Conservation (phyloP, 2,888 invertebrate species). For the Meloe dianella region DNA sequence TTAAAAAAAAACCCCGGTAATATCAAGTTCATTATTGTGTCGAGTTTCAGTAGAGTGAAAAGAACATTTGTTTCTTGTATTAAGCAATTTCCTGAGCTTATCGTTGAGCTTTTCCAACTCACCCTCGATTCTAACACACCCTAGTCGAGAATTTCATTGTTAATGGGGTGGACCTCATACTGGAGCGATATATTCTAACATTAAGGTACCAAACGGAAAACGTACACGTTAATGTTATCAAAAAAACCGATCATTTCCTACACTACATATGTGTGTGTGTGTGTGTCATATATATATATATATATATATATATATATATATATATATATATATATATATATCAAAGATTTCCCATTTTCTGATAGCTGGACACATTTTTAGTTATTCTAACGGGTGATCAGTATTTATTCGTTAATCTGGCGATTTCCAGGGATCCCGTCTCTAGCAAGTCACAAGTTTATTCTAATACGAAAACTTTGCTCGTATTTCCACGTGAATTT, state of each 20-base stretch:
- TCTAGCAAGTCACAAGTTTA: neutral
- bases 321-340: too few relatives aligned
- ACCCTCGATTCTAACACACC: neutral
- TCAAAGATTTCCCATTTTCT: too few relatives aligned
- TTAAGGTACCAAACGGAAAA: neutral
- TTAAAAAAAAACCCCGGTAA: neutral
- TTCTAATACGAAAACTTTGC: neutral
- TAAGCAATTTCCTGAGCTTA: conserved; percentile 42
- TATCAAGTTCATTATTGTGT: conserved; percentile 3
- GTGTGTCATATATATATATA: too few relatives aligned
- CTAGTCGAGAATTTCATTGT: neutral
- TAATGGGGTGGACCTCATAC: neutral
- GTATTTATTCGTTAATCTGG: too few relatives aligned
- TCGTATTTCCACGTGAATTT: neutral
- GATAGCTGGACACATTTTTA: too few relatives aligned
- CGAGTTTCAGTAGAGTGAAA: conserved; percentile 14
- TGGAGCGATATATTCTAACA: neutral
- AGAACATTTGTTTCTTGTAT: conserved; percentile 41
- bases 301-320: too few relatives aligned
- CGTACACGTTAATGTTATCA: neutral
- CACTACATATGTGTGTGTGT: too few relatives aligned
- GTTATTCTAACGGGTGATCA: too few relatives aligned
- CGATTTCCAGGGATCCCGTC: too few relatives aligned
- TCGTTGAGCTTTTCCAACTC: conserved; percentile 31
- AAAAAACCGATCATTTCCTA: too few relatives aligned